A percentile compares a stretch with the other conserved stretches of the same genome.
Evolutionary conservation across 2,113 vertebrate species (phyloP).

Genomic region (Melanerpes formicivorus): DNA sequence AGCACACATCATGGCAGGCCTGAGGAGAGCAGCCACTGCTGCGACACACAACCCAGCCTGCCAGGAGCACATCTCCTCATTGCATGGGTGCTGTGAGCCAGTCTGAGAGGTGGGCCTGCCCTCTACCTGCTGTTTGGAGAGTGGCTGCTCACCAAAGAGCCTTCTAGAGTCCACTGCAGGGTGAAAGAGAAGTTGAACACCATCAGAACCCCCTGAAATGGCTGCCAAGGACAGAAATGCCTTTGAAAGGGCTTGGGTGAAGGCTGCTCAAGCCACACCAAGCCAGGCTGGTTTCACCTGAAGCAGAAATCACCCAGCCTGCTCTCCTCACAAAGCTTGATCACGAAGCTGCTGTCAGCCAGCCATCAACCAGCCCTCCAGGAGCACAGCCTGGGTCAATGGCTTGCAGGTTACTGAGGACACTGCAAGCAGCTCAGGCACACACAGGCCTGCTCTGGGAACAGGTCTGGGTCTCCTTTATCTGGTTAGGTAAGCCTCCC

Average conservation of each 20-base stretch:
- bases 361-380: not conserved
- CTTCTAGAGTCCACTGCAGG: rapidly evolving
- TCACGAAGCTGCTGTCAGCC: not conserved
- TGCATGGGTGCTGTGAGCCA: not conserved
- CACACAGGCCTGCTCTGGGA: not conserved
- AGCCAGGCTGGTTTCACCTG: not conserved
- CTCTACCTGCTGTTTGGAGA: slow-evolving; percentile 37
- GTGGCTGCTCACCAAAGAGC: not conserved
- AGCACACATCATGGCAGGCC: rapidly evolving
- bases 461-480: not conserved
- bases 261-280: not conserved
- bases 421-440: not conserved
- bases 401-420: not conserved
- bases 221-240: not conserved
- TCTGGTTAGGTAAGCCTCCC: slow-evolving; percentile 53
- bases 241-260: rapidly evolving
- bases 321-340: not conserved
- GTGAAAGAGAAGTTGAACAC: not conserved
- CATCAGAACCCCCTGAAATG: not conserved
- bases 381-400: not conserved
- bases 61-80: not conserved
- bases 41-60: not conserved
- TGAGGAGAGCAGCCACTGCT: rapidly evolving
- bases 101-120: not conserved
- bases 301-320: not conserved